phyloP scores from a whole-genome alignment of 2,888 invertebrate genomes.

The Lasius fuliginosus region DNA sequence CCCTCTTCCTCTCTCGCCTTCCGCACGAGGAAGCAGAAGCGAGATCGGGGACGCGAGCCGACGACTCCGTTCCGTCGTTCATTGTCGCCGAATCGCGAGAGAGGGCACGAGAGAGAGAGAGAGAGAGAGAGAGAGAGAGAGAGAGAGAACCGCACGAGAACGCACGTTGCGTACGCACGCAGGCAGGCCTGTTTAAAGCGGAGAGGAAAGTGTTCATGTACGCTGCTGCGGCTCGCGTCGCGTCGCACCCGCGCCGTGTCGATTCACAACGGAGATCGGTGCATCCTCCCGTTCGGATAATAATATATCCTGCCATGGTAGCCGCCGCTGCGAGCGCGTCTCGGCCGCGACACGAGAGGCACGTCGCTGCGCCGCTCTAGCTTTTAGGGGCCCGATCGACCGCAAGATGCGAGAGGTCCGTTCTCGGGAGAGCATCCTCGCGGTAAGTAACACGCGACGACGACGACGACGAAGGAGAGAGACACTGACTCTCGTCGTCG shows the following conservation, averaged over 20 bases:
- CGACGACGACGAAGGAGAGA: neutral
- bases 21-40: conserved; percentile 19
- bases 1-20: neutral
- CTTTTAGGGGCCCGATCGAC: conserved; percentile 29
- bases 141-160: neutral
- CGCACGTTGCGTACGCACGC: conserved; percentile 37
- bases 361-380: conserved; percentile 71
- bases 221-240: conserved; percentile 74
- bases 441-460: conserved; percentile 75
- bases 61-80: conserved; percentile 32
- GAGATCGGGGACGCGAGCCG: conserved; percentile 23
- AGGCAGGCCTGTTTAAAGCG: neutral
- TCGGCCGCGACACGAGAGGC: conserved; percentile 78
- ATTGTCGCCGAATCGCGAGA: neutral
- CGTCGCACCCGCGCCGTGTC: conserved; percentile 6
- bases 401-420: conserved; percentile 80
- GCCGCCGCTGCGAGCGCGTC: conserved; percentile 82
- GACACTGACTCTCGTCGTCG: neutral
- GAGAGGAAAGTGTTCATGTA: conserved; percentile 72
- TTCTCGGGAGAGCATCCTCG: conserved; percentile 80
- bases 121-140: neutral
- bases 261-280: neutral
- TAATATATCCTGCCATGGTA: conserved; percentile 85
- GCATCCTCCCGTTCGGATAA: neutral
- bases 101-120: neutral